Evolutionary conservation across 2,888 invertebrate genomes (phyloP).

Genomic region (Gymnocheta viridis): DNA sequence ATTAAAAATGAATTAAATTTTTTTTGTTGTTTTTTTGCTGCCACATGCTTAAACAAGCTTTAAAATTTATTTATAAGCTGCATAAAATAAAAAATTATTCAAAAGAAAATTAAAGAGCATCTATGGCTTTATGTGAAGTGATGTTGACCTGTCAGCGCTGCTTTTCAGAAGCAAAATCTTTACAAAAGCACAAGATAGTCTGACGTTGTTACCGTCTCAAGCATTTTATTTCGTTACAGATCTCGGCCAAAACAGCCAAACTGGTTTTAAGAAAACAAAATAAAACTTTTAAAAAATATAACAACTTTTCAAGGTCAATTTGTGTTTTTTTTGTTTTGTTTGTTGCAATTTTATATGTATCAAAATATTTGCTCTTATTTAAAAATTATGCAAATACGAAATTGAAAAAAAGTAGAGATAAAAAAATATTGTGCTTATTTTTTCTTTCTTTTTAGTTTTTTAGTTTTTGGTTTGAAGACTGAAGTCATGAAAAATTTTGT

Average conservation of each 20-base stretch:
- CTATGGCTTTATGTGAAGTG: neutral
- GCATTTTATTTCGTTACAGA: neutral
- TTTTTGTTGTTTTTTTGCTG: neutral
- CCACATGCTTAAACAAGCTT: conserved; percentile 35
- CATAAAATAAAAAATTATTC: neutral
- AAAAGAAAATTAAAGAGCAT: neutral
- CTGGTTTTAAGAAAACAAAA: conserved; percentile 28
- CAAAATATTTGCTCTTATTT: conserved; percentile 33
- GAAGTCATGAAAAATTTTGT: neutral
- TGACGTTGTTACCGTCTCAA: neutral
- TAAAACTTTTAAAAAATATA: neutral
- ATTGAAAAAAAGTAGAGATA: neutral
- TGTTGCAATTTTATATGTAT: neutral
- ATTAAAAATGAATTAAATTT: neutral
- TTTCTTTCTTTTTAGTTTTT: neutral
- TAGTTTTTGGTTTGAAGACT: neutral
- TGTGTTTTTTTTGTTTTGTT: too few relatives aligned
- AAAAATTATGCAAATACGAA: conserved; percentile 30
- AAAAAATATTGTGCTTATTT: neutral
- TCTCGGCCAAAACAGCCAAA: neutral
- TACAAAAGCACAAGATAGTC: neutral
- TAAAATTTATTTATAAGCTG: conserved; percentile 3
- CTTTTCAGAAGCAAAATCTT: neutral
- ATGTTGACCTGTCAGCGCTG: conserved; percentile 16
- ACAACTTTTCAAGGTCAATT: conserved; percentile 47